These are phyloP conservation scores for Carassius gibelio DNA, from an alignment of 2,113 vertebrate species.

Conservation along the genomic window DNA sequence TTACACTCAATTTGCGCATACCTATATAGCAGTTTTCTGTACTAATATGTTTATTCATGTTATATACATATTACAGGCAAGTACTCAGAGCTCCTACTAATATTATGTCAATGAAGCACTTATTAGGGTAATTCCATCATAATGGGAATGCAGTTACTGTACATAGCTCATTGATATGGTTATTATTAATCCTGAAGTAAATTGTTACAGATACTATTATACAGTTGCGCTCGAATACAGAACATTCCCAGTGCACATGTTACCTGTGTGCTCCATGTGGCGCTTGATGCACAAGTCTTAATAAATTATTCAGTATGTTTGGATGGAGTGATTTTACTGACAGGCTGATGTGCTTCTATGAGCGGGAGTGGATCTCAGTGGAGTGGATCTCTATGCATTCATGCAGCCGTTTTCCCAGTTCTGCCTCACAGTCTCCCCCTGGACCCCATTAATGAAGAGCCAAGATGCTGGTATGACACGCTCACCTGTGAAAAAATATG, in stretches of 20 bases:
- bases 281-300: conserved; percentile 45
- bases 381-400: conserved; percentile 47
- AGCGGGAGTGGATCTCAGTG: conserved; percentile 36
- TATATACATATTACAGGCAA: neutral
- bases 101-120: neutral
- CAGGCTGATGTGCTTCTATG: conserved; percentile 62
- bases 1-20: too few species aligned
- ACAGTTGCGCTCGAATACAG: neutral
- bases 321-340: conserved; percentile 51
- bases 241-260: neutral
- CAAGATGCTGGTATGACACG: conserved; percentile 59
- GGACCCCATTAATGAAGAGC: conserved; percentile 75
- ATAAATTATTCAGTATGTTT: conserved; percentile 52
- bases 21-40: too few species aligned
- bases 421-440: conserved; percentile 66
- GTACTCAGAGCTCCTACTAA: neutral
- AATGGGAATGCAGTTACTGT: neutral
- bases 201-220: too few species aligned
- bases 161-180: neutral
- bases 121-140: neutral
- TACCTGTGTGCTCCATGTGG: neutral
- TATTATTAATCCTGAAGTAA: neutral
- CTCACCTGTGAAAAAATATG: conserved; percentile 42
- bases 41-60: too few species aligned
- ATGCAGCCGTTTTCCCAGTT: conserved; percentile 49